phyloP scores from a whole-genome alignment of 2,888 invertebrate species.

The Parasteatoda lunata region DNA sequence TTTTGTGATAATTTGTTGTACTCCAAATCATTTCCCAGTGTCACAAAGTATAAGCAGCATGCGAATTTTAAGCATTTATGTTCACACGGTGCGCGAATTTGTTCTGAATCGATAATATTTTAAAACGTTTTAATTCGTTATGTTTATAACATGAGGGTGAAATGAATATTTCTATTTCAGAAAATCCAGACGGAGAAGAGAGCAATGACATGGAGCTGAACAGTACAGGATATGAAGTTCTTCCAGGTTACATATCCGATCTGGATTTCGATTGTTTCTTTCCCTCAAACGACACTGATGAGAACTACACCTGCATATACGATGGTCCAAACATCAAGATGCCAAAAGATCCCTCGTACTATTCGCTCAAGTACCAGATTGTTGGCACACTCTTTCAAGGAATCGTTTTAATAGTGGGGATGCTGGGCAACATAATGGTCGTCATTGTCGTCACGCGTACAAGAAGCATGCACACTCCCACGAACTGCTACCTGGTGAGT shows the following conservation, averaged over 20 bases:
- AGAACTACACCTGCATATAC: conserved; percentile 30
- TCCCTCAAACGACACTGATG: conserved; percentile 28
- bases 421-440: conserved; percentile 78
- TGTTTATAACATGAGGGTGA: too few species aligned
- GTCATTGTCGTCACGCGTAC: conserved; percentile 77
- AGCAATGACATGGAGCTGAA: conserved; percentile 22
- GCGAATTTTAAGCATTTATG: too few species aligned
- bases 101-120: too few species aligned
- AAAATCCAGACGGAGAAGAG: too few species aligned
- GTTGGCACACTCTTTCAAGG: conserved; percentile 76
- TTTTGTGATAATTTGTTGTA: too few species aligned
- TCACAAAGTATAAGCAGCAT: too few species aligned
- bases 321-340: neutral
- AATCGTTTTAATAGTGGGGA: conserved; percentile 77
- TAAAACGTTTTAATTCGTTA: too few species aligned
- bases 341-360: conserved; percentile 73
- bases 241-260: conserved; percentile 38
- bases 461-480: conserved; percentile 78
- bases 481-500: conserved; percentile 80
- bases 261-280: conserved; percentile 47
- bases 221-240: conserved; percentile 24
- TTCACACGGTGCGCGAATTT: too few species aligned
- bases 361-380: conserved; percentile 75
- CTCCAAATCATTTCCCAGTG: too few species aligned
- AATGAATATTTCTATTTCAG: too few species aligned